Conservation (phyloP, 2,113 vertebrate species). For the Micronisus gabar region DNA sequence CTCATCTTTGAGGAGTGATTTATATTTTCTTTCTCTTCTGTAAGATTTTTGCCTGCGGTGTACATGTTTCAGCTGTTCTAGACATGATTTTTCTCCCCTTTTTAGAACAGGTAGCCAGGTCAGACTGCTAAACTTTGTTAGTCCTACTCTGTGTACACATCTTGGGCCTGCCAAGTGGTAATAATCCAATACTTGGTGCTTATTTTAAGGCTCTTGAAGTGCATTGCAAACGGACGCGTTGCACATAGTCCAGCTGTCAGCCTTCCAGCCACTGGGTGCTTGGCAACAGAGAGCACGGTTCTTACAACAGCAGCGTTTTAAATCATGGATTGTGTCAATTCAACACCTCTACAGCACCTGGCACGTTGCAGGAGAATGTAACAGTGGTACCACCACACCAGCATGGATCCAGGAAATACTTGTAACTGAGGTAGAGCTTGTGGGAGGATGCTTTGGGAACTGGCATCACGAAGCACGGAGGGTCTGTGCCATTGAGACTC, state of each 20-base stretch:
- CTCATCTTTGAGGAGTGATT: neutral
- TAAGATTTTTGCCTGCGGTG: neutral
- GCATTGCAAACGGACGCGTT: accelerated
- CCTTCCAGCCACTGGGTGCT: neutral
- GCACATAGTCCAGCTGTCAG: neutral
- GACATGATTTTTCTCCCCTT: neutral
- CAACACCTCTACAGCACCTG: neutral
- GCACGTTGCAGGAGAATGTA: accelerated
- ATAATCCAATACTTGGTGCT: neutral
- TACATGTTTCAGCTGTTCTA: neutral
- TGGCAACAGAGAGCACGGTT: neutral
- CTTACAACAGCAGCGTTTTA: neutral
- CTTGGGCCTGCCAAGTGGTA: neutral
- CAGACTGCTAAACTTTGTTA: neutral
- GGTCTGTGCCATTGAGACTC: neutral
- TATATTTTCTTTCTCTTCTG: neutral
- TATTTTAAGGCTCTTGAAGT: neutral
- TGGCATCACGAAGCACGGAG: neutral
- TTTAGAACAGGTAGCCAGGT: neutral
- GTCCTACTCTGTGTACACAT: neutral
- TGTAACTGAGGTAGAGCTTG: neutral
- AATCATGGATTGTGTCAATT: neutral
- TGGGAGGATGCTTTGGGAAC: neutral
- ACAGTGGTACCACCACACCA: neutral
- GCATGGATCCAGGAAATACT: neutral